These are phyloP conservation scores for Paratrypauchen microcephalus DNA, from an alignment of 2,797 vertebrate species.

Conservation along the genomic window DNA sequence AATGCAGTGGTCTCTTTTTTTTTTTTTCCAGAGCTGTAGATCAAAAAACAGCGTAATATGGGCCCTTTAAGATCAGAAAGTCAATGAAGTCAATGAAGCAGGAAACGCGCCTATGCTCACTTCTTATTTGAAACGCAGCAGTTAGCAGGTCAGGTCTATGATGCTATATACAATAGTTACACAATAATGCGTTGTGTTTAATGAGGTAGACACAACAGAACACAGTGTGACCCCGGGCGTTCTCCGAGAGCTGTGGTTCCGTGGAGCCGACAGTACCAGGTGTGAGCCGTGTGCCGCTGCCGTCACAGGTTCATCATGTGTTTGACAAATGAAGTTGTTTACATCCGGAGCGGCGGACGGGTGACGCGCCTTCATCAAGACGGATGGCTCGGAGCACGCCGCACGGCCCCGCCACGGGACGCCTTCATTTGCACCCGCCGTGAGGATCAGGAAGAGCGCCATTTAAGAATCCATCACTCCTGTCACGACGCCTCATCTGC, in stretches of 20 bases:
- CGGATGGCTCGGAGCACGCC: constrained; percentile 67
- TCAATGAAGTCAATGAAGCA: too few species aligned
- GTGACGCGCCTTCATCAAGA: constrained; percentile 64
- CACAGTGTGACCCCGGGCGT: neutral
- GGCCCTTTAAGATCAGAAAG: too few species aligned
- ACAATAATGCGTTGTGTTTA: neutral
- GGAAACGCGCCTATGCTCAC: too few species aligned
- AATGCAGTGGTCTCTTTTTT: too few species aligned
- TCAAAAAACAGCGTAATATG: too few species aligned
- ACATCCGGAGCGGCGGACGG: constrained; percentile 55
- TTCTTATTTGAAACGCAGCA: too few species aligned
- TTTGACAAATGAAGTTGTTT: constrained; percentile 74
- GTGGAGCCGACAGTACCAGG: constrained; percentile 21
- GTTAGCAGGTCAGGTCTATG: too few species aligned
- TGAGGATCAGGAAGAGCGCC: constrained; percentile 64
- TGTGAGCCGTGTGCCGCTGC: constrained; percentile 40
- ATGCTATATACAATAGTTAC: neutral
- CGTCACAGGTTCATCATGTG: constrained; percentile 64
- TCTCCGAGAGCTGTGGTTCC: neutral
- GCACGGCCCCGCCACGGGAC: constrained; percentile 41
- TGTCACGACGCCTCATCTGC: constrained; percentile 22
- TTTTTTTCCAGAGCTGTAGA: too few species aligned
- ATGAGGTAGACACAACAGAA: neutral
- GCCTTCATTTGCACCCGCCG: constrained; percentile 63
- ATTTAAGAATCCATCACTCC: constrained; percentile 64